Evolutionary conservation across 2,888 invertebrate genomes (phyloP).

Genomic region (Salticus scenicus): DNA sequence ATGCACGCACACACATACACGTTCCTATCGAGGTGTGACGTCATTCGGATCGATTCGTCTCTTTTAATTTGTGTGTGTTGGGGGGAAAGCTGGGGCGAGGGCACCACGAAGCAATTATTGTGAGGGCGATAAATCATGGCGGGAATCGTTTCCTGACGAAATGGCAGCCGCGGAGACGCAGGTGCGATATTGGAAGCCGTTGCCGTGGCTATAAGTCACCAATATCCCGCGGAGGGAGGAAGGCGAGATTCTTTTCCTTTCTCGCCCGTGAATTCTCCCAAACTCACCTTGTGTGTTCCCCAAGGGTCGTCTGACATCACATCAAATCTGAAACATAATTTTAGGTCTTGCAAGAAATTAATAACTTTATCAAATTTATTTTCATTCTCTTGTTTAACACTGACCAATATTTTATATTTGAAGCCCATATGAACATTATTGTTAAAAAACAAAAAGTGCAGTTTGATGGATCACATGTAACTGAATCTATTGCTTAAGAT

Average conservation of each 20-base stretch:
- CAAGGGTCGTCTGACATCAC: no score
- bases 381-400: no score
- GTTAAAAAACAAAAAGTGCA: no score
- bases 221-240: neutral
- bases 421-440: no score
- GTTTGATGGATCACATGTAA: no score
- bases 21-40: neutral
- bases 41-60: neutral
- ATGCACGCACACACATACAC: neutral
- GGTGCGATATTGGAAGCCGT: conserved; percentile 68
- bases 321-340: no score
- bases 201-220: conserved; percentile 62
- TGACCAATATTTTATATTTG: no score
- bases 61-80: neutral
- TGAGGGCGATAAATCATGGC: conserved; percentile 1
- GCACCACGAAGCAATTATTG: conserved; percentile 5
- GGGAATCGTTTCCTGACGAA: conserved; percentile 5
- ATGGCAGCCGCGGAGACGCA: conserved; percentile 29
- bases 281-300: neutral
- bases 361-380: no score
- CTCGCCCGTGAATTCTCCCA: neutral
- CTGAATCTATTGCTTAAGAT: no score
- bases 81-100: neutral
- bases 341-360: no score
- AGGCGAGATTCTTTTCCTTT: neutral